Conservation (phyloP, 2,888 invertebrate genomes). For the Hedya salicella region DNA sequence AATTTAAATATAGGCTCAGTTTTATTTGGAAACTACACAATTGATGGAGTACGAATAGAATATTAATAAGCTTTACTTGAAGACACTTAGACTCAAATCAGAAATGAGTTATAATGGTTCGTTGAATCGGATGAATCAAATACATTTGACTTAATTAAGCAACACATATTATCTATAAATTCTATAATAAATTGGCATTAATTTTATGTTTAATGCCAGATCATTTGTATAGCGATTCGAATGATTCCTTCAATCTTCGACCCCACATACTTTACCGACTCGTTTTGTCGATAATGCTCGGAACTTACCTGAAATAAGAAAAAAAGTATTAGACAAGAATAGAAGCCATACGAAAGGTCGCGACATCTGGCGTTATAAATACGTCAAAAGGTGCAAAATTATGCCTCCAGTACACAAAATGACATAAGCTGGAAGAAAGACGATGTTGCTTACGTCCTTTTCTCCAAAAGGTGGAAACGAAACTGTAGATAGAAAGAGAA, state of each 20-base stretch:
- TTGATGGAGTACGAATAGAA: too few species aligned
- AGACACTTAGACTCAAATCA: too few species aligned
- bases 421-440: background rate
- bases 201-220: too few species aligned
- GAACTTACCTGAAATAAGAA: slow-evolving; percentile 72
- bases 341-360: slow-evolving; percentile 67
- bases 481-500: slow-evolving; percentile 53
- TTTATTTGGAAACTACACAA: too few species aligned
- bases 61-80: too few species aligned
- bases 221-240: background rate
- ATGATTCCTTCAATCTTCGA: slow-evolving; percentile 6
- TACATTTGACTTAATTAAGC: too few species aligned
- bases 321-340: slow-evolving; percentile 69
- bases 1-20: too few species aligned
- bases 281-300: slow-evolving; percentile 55
- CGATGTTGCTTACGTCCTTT: background rate
- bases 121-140: too few species aligned
- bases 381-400: slow-evolving; percentile 71
- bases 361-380: slow-evolving; percentile 67
- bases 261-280: slow-evolving; percentile 46
- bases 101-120: too few species aligned
- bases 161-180: too few species aligned
- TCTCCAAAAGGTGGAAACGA: background rate
- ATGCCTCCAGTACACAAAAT: slow-evolving; percentile 55
- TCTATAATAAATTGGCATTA: too few species aligned